These are phyloP conservation scores for Lipotes vexillifer DNA, from an alignment of 2,113 vertebrate species.

Conservation along the genomic window DNA sequence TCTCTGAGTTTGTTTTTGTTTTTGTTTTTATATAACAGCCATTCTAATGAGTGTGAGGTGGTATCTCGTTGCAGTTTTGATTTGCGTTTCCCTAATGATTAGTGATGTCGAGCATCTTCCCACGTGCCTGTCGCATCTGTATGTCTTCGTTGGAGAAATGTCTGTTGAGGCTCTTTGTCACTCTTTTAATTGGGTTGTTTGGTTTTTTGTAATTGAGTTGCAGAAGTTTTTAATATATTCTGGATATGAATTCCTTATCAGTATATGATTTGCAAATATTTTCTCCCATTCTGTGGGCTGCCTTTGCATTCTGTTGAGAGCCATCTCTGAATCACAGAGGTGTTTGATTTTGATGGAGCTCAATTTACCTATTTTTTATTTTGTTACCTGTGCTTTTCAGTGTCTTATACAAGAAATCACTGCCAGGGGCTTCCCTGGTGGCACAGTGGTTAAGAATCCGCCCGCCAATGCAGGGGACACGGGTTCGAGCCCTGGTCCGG, in stretches of 20 bases:
- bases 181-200: background rate
- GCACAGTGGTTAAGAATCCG: too few relatives aligned
- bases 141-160: background rate
- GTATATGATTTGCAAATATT: background rate
- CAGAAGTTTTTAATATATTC: background rate
- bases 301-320: rapidly evolving
- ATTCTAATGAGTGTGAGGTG: background rate
- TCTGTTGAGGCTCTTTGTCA: background rate
- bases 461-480: too few relatives aligned
- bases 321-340: background rate
- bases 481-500: too few relatives aligned
- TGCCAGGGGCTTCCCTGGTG: background rate
- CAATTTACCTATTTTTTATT: background rate
- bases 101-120: background rate
- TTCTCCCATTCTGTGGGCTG: background rate
- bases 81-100: rapidly evolving
- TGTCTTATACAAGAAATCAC: background rate
- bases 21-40: background rate
- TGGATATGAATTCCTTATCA: background rate
- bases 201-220: background rate
- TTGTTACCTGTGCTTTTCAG: background rate
- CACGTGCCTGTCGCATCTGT: background rate
- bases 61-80: background rate
- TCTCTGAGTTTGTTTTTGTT: background rate
- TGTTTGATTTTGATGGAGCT: background rate